A percentile compares a stretch with the other conserved stretches of the same genome.
Conservation (phyloP, 2,888 invertebrate species). For the Charanyca ferruginea region DNA sequence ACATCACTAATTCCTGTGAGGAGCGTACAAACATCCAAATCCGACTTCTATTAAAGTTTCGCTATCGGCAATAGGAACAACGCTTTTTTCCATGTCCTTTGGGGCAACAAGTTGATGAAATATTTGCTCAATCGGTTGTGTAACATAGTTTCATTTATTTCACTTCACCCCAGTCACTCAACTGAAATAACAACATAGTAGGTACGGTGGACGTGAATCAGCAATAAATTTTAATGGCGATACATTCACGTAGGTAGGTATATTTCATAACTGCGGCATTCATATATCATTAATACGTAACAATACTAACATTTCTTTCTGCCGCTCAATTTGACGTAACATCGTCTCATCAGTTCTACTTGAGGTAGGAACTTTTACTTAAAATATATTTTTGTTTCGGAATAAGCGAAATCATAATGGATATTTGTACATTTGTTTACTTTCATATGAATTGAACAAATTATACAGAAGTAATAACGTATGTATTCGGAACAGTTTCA, state of each 20-base stretch:
- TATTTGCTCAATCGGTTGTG: slow-evolving; percentile 89
- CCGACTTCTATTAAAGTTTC: slow-evolving; percentile 74
- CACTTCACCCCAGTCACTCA: slow-evolving; percentile 86
- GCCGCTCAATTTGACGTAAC: slow-evolving; percentile 49
- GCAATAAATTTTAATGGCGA: slow-evolving; percentile 84
- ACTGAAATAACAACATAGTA: slow-evolving; percentile 86
- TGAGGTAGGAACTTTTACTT: slow-evolving; percentile 15
- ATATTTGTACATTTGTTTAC: not conserved
- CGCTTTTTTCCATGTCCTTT: slow-evolving; percentile 80
- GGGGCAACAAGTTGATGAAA: slow-evolving; percentile 89
- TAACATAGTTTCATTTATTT: slow-evolving; percentile 90
- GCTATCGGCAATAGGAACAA: slow-evolving; percentile 75
- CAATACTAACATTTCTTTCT: slow-evolving; percentile 62
- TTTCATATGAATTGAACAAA: slow-evolving; percentile 26
- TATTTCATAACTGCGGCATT: slow-evolving; percentile 61
- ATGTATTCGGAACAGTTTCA: slow-evolving; percentile 54
- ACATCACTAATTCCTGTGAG: slow-evolving; percentile 33
- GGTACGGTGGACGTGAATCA: slow-evolving; percentile 84
- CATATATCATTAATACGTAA: slow-evolving; percentile 71
- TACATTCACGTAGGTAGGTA: slow-evolving; percentile 62
- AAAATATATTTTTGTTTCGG: slow-evolving; percentile 26
- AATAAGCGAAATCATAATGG: not conserved
- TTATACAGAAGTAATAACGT: slow-evolving; percentile 48
- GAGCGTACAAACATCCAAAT: slow-evolving; percentile 65
- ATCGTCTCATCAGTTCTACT: slow-evolving; percentile 44